These are phyloP conservation scores for Cyclophora punctaria DNA, from an alignment of 2,888 invertebrate genomes.

Conservation along the genomic window DNA sequence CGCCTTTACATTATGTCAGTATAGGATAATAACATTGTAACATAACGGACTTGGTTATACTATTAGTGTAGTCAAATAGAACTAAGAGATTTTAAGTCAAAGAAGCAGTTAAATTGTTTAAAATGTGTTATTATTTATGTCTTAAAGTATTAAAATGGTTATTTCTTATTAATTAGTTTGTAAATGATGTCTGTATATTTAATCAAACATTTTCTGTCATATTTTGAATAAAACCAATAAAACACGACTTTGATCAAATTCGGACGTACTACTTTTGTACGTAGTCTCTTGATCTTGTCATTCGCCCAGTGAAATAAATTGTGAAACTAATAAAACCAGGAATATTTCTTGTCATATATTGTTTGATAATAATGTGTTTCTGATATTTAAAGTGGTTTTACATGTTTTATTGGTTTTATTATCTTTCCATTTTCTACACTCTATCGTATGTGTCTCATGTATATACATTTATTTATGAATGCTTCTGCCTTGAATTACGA, in stretches of 20 bases:
- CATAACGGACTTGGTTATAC: conserved; percentile 71
- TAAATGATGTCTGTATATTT: conserved; percentile 67
- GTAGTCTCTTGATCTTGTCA: too few species aligned
- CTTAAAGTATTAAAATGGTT: conserved; percentile 76
- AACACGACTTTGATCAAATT: conserved; percentile 25
- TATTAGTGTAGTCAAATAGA: conserved; percentile 71
- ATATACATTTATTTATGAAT: conserved; percentile 15
- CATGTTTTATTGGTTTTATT: conserved; percentile 64
- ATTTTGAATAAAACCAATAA: conserved; percentile 57
- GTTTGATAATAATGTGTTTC: not conserved
- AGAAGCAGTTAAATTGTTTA: conserved; percentile 75
- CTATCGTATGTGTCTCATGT: conserved; percentile 41
- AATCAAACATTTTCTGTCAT: conserved; percentile 46
- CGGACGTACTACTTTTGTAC: too few species aligned
- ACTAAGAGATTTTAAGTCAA: conserved; percentile 74
- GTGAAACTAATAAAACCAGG: too few species aligned
- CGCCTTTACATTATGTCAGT: conserved; percentile 74
- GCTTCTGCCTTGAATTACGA: conserved; percentile 17
- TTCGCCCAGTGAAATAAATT: too few species aligned
- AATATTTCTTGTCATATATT: conserved; percentile 9
- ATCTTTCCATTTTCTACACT: conserved; percentile 69
- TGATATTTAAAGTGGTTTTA: too few species aligned
- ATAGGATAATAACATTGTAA: conserved; percentile 67
- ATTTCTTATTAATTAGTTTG: conserved; percentile 76
- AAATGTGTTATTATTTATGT: conserved; percentile 76